A percentile compares a stretch with the other conserved stretches of the same genome.
Conservation (phyloP, 2,888 invertebrate genomes). For the Cosmia trapezina region DNA sequence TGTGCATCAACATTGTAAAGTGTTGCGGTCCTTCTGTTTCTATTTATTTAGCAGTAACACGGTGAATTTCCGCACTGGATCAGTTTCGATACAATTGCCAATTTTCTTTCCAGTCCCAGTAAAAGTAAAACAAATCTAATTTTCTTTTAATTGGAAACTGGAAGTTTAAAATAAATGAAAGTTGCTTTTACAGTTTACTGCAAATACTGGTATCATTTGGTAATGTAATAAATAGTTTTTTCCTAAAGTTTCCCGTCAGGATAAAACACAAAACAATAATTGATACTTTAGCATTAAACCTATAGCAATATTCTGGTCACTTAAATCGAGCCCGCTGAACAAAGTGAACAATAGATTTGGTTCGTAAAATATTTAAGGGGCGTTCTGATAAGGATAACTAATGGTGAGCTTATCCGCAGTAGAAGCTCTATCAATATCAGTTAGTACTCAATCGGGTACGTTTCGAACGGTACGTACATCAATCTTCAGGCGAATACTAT, state of each 20-base stretch:
- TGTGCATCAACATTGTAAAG: no score
- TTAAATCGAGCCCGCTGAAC: background rate
- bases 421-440: conserved; percentile 26
- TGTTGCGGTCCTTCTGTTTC: conserved; percentile 1
- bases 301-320: background rate
- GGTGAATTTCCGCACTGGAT: background rate
- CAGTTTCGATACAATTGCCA: background rate
- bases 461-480: background rate
- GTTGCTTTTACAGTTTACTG: background rate
- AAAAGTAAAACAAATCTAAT: background rate
- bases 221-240: no score
- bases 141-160: background rate
- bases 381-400: conserved; percentile 20
- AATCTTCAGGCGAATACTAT: conserved; percentile 15
- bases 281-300: no score
- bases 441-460: conserved; percentile 12
- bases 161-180: background rate
- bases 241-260: no score
- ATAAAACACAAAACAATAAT: no score
- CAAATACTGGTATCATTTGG: background rate
- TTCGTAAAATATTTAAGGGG: background rate
- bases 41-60: background rate
- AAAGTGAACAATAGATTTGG: conserved; percentile 1
- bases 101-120: background rate
- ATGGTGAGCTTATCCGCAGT: conserved; percentile 12